Evolutionary conservation across 2,797 vertebrate species (phyloP), one percentile per base, ranked within the genome.

Genomic region (Hylomyscus alleni): DNA sequence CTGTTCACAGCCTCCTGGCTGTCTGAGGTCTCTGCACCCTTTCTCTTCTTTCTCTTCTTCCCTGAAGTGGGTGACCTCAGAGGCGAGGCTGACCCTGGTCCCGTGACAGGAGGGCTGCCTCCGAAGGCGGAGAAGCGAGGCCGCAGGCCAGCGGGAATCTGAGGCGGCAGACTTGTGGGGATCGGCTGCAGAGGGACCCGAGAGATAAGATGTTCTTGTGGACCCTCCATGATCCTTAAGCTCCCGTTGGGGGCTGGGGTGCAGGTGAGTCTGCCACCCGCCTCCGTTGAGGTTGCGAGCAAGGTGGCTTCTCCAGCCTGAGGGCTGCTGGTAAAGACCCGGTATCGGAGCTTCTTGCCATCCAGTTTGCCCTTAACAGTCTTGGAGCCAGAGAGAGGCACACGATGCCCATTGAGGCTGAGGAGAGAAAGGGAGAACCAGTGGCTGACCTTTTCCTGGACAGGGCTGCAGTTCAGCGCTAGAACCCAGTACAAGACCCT

Each of bases 61-160:
- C 5, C 97, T 8, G 20, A 98, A 90, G n/a, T 83, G 29, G 0
- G 73, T 15, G 52, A 97, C 89, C 3, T 96, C 85, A 58, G 96
- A 34, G 76, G 47, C 31, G 50, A 37, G 60, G 65, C 26, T 82
- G 96, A 95, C 81, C 4, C 65, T 65, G 93, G 97, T 90, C 92
- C 97, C 52, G 24, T 97, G 93, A 89, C 89, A 0, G 95, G 97
- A 3, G 94, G 98, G 81, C 95, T 98, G 50, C 99, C 98, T 81
- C 99, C 99, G 1, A 99, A 99, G n/a, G 99, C 99, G 60, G 98
- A 98, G 97, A 99, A 99, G 2, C 99, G 98, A 93, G 99, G 99
- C 85, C 97, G 98, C 52, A 99, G 98, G 19, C 99, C 99, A 0
- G 97, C 86, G 0, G 99, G 99, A 22, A 99, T 96, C 78, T 97